Evolutionary conservation across 2,797 vertebrate genomes (phyloP).

Genomic region (Petrocephalus schoutedeni): DNA sequence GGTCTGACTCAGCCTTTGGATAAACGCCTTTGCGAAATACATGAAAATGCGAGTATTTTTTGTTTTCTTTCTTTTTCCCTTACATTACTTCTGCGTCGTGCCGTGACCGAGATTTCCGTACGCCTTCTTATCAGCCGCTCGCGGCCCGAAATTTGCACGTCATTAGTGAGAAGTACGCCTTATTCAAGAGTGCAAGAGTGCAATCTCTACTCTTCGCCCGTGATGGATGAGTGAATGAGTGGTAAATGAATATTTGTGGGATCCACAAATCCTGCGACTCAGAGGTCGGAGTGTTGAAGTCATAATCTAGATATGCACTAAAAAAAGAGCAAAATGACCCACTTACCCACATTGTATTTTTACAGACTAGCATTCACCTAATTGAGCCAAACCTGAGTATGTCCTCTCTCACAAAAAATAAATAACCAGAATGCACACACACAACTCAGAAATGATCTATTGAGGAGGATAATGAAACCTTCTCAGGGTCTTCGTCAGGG

Average conservation of each 20-base stretch:
- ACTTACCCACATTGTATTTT: too few species aligned
- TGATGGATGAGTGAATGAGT: neutral
- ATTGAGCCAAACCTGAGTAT: too few species aligned
- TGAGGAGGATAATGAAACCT: slow-evolving; percentile 41
- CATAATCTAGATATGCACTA: neutral
- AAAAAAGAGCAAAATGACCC: neutral
- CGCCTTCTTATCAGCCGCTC: neutral
- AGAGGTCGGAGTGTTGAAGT: neutral
- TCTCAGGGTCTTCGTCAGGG: slow-evolving; percentile 55
- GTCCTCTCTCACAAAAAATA: too few species aligned
- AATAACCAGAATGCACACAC: neutral
- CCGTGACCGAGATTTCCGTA: neutral
- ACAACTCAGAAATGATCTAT: neutral
- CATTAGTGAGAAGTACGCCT: neutral
- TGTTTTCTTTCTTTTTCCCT: neutral
- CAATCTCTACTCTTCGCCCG: neutral
- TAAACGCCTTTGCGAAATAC: neutral
- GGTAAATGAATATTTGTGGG: neutral
- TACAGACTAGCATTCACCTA: too few species aligned
- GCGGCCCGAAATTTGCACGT: neutral
- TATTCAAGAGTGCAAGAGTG: neutral
- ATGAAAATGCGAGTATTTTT: neutral
- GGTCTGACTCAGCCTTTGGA: neutral
- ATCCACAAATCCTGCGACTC: neutral
- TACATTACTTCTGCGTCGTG: neutral